Evolutionary conservation across 2,888 invertebrate genomes (phyloP), one percentile per base, ranked within the genome.

Genomic region (Oscheius myriophilus): DNA sequence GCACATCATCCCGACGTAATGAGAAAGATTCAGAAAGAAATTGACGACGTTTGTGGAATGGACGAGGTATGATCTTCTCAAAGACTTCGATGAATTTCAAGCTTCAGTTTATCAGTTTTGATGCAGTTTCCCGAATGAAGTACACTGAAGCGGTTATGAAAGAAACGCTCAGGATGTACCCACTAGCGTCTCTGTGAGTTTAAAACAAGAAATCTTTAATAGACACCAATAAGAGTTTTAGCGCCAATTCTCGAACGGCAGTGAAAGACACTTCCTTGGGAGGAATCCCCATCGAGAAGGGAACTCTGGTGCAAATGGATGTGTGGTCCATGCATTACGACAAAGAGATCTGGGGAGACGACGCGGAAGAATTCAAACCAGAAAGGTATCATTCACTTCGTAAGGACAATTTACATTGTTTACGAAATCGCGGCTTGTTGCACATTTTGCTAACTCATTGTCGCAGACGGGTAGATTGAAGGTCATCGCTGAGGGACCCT

Each of bases 1-100:
- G 87, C 88, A 4, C 83, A 81, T 53, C 85, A 89, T 78, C 88
- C 85, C n/a, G 70, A 72, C n/a, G 61, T 68, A 18, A 70, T 71
- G 46, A 55, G 68, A 46, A 73, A 66, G n/a, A 61, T 83, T 25
- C 70, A 69, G 18, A 71, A 76, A 12, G 83, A 83, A 62, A 78
- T 83, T 9, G 75, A 75, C 18, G 71, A 65, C 41, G 65, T 74
- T 43, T 83, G 83, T 53, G 41, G 41, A 25, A 49, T 16, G 23
- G 61, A 61, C 9, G 46, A 33, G 33, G 33, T 33, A 33, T 3
- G 33, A 9, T 6, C 3, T 33, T 3, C 4, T 6, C 4, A 33
- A 33, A 33, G 9, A 33, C 33, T 6, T 9, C 33, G 9, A 33
- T 12, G 41, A n/a, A 18, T 54, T 26, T 46, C 12, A 25, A 12